These are phyloP conservation scores for Sarcoramphus papa DNA, from an alignment of 2,797 vertebrate genomes.

Conservation along the genomic window DNA sequence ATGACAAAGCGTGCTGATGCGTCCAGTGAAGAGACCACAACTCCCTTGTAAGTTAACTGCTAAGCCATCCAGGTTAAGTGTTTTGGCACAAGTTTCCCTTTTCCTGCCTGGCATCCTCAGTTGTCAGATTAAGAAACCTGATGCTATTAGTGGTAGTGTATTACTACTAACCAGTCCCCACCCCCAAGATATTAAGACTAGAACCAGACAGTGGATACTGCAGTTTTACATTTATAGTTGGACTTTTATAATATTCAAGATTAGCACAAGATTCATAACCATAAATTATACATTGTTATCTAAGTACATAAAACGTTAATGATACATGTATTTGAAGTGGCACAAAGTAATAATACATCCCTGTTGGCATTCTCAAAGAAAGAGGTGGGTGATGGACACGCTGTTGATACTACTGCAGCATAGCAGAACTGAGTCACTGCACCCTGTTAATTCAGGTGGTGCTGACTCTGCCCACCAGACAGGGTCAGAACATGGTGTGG, in stretches of 20 bases:
- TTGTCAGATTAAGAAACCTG: background rate
- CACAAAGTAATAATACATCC: slow-evolving; percentile 67
- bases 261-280: slow-evolving; percentile 81
- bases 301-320: slow-evolving; percentile 79
- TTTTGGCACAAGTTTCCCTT: background rate
- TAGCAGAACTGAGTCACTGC: background rate
- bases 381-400: background rate
- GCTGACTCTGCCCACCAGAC: slow-evolving; percentile 9
- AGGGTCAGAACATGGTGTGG: background rate
- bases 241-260: slow-evolving; percentile 76
- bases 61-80: background rate
- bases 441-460: background rate
- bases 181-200: slow-evolving; percentile 25
- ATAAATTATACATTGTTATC: slow-evolving; percentile 84
- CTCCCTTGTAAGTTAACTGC: background rate
- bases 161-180: background rate
- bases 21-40: background rate
- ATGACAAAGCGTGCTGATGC: background rate
- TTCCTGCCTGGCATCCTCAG: background rate
- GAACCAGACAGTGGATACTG: slow-evolving; percentile 52
- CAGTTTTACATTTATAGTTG: slow-evolving; percentile 76
- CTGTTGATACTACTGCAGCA: background rate
- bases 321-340: slow-evolving; percentile 71
- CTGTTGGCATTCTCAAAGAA: slow-evolving; percentile 49
- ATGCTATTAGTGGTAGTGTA: background rate